Base-by-base conservation (phyloP, 1,140 invertebrate species). In the Drosophila miranda region DNA sequence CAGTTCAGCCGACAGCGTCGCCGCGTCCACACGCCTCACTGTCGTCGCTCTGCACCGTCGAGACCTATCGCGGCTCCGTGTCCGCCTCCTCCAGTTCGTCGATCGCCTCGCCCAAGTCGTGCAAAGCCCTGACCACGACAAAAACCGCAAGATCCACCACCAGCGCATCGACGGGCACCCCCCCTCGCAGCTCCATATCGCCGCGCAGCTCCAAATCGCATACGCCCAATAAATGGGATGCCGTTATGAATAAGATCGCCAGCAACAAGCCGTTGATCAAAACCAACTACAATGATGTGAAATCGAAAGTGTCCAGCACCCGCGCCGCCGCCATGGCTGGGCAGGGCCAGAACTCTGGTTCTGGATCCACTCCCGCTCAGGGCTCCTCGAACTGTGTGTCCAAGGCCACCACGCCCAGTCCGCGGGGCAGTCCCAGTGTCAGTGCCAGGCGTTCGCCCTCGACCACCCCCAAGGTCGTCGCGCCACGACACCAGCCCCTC, bases 231-330 rank as follows among this genome's bases (percentile, higher is more conserved):
- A 93, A 95, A 55, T 95, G 95, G 93, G 95, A 96, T 80, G 95
- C 94, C 45, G 95, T 96, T 42, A 95, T 96, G 93, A 95, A 94
- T 91, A 96, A 96, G 91, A 95, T 95, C 52, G 94, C 94, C 21
- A 95, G 94, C 75, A 94, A 94, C 38, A 95, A 95, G 80, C 93
- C 91, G 19, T 94, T 95, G 74, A 93, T 94, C 63, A 94, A 94
- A 81, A 95, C 95, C 73, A 93, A 93, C 8, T 94, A 94, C 50
- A 96, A 95, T 89, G 95, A 97, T 87, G 94, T 97, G 23, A 96
- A 96, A 87, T 95, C 95, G 3, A 95, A 95, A 91, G 94, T 96
- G 26, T 92, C 93, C 60, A 92, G 92, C 69, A 89, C 78, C 16
- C 63, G 82, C 16, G 48, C 50, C 23, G 23, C 23, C 23, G 48